Conservation (phyloP, 53 echinoderm and acorn worm genomes). For the Arbacia lixula region DNA sequence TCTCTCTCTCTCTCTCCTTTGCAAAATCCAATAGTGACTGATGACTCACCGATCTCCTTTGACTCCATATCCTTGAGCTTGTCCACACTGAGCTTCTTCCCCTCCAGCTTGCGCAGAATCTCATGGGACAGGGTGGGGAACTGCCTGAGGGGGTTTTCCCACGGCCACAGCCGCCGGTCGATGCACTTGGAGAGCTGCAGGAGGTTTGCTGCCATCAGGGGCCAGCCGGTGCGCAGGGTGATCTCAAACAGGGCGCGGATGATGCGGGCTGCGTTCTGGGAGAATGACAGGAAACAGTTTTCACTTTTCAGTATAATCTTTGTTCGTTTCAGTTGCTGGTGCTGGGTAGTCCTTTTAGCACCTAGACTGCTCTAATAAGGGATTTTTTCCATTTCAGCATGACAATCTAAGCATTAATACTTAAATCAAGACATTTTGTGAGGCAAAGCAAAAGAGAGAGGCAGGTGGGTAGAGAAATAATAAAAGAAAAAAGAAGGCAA, state of each 20-base stretch:
- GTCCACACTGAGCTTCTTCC: conserved; percentile 69
- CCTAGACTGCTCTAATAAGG: too few relatives aligned
- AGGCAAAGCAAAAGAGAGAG: too few relatives aligned
- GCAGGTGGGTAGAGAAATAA: too few relatives aligned
- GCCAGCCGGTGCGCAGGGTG: conserved; percentile 91
- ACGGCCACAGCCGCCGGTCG: conserved; percentile 88
- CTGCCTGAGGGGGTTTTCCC: conserved; percentile 88
- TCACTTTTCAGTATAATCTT: too few relatives aligned
- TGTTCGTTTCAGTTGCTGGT: too few relatives aligned
- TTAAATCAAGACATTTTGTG: too few relatives aligned
- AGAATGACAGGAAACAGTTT: conserved; percentile 5
- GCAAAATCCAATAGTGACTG: too few relatives aligned
- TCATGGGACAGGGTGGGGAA: conserved; percentile 74
- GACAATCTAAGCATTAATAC: too few relatives aligned
- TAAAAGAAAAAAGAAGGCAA: too few relatives aligned
- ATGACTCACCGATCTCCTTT: conserved; percentile 77
- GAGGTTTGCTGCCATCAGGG: conserved; percentile 78
- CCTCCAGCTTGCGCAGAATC: conserved; percentile 78
- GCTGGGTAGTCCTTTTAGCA: too few relatives aligned
- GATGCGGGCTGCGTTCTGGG: conserved; percentile 90
- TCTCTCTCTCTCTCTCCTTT: too few relatives aligned
- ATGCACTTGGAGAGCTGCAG: conserved; percentile 84
- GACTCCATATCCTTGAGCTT: conserved; percentile 82
- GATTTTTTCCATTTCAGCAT: too few relatives aligned
- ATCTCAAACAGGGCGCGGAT: conserved; percentile 96